phyloP scores from a whole-genome alignment of 2,888 invertebrate genomes.

The Volucella zonaria region DNA sequence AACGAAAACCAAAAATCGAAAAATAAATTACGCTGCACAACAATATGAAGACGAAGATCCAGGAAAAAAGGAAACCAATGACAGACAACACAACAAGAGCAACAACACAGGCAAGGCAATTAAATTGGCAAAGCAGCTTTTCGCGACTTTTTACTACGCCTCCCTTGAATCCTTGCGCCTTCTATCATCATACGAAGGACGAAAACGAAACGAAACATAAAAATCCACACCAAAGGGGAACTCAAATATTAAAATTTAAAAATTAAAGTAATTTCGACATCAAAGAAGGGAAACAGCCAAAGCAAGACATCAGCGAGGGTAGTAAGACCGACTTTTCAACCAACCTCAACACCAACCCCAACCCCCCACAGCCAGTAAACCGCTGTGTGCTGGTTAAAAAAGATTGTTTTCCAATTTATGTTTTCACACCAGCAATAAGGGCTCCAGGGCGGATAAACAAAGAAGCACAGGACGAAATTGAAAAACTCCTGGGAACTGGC shows the following conservation, averaged over 20 bases:
- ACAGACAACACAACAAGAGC: slow-evolving; percentile 27
- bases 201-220: neutral
- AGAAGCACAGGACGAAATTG: slow-evolving; percentile 57
- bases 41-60: neutral
- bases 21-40: slow-evolving; percentile 6
- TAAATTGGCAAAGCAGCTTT: slow-evolving; percentile 50
- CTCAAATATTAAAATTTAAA: slow-evolving; percentile 66
- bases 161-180: slow-evolving; percentile 15
- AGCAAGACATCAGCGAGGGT: too few relatives aligned
- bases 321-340: neutral
- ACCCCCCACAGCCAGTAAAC: neutral
- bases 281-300: slow-evolving; percentile 45
- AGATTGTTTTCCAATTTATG: slow-evolving; percentile 78
- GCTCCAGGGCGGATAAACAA: slow-evolving; percentile 72
- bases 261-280: slow-evolving; percentile 68
- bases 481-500: slow-evolving; percentile 58
- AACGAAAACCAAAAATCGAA: neutral
- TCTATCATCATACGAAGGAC: slow-evolving; percentile 18
- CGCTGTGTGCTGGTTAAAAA: slow-evolving; percentile 59
- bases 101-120: slow-evolving; percentile 54
- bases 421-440: slow-evolving; percentile 76
- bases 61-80: slow-evolving; percentile 22
- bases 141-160: slow-evolving; percentile 21
- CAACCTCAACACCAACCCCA: slow-evolving; percentile 16
- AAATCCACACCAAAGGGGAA: slow-evolving; percentile 17